Percentiles rank a stretch among this genome's conserved stretches.
Evolutionary conservation across 1,140 invertebrate genomes (phyloP).

Genomic region (Drosophila insularis): DNA sequence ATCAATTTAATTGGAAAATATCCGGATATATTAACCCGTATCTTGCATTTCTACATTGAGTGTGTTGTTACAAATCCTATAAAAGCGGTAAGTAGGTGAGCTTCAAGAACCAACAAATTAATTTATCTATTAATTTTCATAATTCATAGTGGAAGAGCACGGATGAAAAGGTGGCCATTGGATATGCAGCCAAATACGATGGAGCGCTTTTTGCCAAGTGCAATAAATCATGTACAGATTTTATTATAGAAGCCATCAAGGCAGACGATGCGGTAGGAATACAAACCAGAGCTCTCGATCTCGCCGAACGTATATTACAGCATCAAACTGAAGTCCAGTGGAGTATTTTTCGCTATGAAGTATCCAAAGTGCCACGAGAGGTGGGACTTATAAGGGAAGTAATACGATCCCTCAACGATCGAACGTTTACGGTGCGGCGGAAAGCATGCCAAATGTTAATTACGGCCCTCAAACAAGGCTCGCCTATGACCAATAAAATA

Average conservation of each 20-base stretch:
- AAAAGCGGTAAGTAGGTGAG: constrained; percentile 40
- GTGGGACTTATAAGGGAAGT: constrained; percentile 62
- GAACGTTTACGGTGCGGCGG: constrained; percentile 67
- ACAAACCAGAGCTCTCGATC: constrained; percentile 64
- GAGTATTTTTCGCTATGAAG: constrained; percentile 75
- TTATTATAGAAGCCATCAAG: constrained; percentile 51
- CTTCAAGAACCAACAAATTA: not conserved
- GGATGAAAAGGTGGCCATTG: constrained; percentile 69
- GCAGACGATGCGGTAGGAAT: constrained; percentile 70
- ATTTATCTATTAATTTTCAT: not conserved
- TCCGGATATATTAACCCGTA: constrained; percentile 52
- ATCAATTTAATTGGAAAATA: constrained; percentile 65
- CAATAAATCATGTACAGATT: constrained; percentile 69
- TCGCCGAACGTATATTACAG: constrained; percentile 67
- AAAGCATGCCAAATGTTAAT: constrained; percentile 73
- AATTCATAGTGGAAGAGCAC: constrained; percentile 62
- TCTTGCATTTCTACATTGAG: constrained; percentile 70
- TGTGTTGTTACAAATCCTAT: constrained; percentile 71
- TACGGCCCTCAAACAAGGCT: constrained; percentile 59
- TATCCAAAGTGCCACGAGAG: constrained; percentile 74
- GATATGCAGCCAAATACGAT: constrained; percentile 80
- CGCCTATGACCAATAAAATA: constrained; percentile 68
- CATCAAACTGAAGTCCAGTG: constrained; percentile 72
- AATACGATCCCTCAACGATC: constrained; percentile 62
- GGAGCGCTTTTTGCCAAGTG: constrained; percentile 73